Evolutionary conservation across 2,113 vertebrate genomes (phyloP).

Genomic region (Corythoichthys haematopterus): DNA sequence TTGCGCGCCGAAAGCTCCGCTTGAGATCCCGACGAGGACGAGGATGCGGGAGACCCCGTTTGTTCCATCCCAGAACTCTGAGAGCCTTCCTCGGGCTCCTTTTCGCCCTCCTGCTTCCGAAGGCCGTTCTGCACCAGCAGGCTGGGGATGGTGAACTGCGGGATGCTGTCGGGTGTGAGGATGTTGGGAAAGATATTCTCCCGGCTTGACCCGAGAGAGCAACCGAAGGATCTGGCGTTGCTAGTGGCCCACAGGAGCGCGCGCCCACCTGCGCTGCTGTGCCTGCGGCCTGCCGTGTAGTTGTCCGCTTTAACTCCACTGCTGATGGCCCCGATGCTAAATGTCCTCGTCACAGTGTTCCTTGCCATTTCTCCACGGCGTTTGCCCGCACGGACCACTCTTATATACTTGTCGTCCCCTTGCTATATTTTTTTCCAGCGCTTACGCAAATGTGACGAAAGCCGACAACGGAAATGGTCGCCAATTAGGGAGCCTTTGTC

Average conservation of each 20-base stretch:
- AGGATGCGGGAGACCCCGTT: conserved; percentile 1
- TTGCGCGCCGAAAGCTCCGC: not conserved
- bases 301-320: conserved; percentile 28
- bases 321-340: conserved; percentile 52
- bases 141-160: conserved; percentile 72
- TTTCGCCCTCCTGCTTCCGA: conserved; percentile 20
- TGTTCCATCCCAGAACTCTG: conserved; percentile 6
- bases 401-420: conserved; percentile 43
- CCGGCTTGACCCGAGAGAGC: conserved; percentile 47
- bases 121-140: conserved; percentile 46
- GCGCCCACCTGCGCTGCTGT: conserved; percentile 59
- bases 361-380: conserved; percentile 42
- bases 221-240: conserved; percentile 44
- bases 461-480: conserved; percentile 37
- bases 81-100: conserved; percentile 16
- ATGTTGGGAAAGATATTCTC: conserved; percentile 59
- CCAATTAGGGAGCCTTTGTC: conserved; percentile 37
- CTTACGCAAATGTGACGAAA: conserved; percentile 43
- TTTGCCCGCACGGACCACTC: not conserved
- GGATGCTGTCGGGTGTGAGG: conserved; percentile 72
- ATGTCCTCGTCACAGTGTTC: conserved; percentile 49
- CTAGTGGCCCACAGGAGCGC: conserved; percentile 54
- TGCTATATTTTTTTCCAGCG: conserved; percentile 1
- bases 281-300: conserved; percentile 33
- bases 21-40: conserved; percentile 3